Evolutionary conservation across 1,140 invertebrate species (phyloP), one percentile per base, ranked within the genome.

Genomic region (Zaprionus kolodkinae): DNA sequence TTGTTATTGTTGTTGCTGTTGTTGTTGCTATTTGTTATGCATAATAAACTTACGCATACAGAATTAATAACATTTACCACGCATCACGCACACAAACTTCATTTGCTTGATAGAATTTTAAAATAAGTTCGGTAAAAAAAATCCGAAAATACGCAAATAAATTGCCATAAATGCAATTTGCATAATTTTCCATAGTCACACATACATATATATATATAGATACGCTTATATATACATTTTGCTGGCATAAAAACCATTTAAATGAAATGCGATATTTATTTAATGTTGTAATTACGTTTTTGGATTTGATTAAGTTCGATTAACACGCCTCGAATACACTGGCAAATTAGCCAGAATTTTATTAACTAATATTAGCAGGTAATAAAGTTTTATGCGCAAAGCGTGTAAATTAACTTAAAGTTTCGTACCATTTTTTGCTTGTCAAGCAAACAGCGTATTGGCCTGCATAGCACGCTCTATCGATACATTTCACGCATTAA

Each of bases 31-130:
- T 50, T 50, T 50, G 73, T 68, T 81, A 63, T 81, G 74, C 81
- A 86, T 84, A 84, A 84, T 81, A 56, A 86, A 86, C 52, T 85
- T 72, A 78, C 78, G 82, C 82, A 78, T 78, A 75, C 71, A 72
- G 81, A 86, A 78, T 85, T 85, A 78, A 86, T 85, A 65, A 69
- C 68, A 78, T 86, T 86, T 72, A 59, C 73, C 74, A 84, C 81
- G 81, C 81, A 84, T 76, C 71, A 36, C 72, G 45, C 73, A 68
- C 69, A 59, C 59, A 85, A 85, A 80, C 71, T 75, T 70, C 73
- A 84, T 81, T 78, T 78, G 66, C 82, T 66, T 85, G 74, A 84
- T 85, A 68, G 74, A 71, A 84, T 81, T 81, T 78, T 52, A 54
- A 73, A 78, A 72, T 62, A 61, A 12, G 15, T 48, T 17, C 12